phyloP scores from a whole-genome alignment of 2,888 invertebrate species.

The Morpho helenor region DNA sequence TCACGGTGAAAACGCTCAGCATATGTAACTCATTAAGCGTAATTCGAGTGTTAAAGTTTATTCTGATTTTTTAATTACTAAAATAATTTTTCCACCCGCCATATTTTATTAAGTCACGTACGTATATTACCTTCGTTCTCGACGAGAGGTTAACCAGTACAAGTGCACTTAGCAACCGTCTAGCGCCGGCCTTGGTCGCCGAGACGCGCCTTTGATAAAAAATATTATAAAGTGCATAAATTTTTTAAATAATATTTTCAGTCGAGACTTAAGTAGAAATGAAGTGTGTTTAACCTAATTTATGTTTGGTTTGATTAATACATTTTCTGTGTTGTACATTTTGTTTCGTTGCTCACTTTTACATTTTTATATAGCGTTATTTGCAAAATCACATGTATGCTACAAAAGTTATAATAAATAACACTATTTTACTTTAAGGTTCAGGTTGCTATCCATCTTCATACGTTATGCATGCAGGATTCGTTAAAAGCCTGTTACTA shows the following conservation, averaged over 20 bases:
- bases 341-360: not conserved
- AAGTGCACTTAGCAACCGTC: slow-evolving; percentile 16
- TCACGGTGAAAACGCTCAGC: too few relatives aligned
- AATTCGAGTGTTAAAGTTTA: too few relatives aligned
- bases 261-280: slow-evolving; percentile 2
- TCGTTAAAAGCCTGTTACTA: too few relatives aligned
- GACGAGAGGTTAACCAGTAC: slow-evolving; percentile 15
- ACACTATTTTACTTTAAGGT: too few relatives aligned
- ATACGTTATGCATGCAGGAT: too few relatives aligned
- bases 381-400: too few relatives aligned
- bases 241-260: slow-evolving; percentile 8
- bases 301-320: too few relatives aligned
- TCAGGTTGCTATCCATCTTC: too few relatives aligned
- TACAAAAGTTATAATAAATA: too few relatives aligned
- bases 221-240: slow-evolving; percentile 10
- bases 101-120: slow-evolving; percentile 1
- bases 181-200: slow-evolving; percentile 19
- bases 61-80: not conserved
- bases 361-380: not conserved
- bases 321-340: too few relatives aligned
- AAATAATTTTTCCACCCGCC: not conserved
- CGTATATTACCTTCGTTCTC: slow-evolving; percentile 17
- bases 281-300: slow-evolving; percentile 23
- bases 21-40: too few relatives aligned
- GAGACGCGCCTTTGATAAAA: slow-evolving; percentile 22